Base-by-base conservation (phyloP, 92 coral and sea anemone genomes). In the Parazoanthus swiftii region DNA sequence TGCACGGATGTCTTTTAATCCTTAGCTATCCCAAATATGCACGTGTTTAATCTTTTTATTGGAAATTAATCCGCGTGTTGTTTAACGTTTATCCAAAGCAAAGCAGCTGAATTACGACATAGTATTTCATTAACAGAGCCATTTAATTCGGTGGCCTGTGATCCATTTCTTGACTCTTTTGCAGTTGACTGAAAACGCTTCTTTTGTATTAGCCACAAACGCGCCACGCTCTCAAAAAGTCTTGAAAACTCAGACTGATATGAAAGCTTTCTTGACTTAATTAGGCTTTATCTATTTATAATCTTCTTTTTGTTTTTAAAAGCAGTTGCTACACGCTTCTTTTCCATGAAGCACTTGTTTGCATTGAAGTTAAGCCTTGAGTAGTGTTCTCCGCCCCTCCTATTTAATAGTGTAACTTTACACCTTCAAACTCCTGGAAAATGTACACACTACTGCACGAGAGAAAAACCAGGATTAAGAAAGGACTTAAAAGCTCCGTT, bases 11-110 rank as follows among this genome's bases (percentile, higher is more conserved):
- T 39, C n/a, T 70, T 66, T 90, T 93, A 90, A 93, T 92, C 95
- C 89, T 88, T 75, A 89, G 71, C 90, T 92, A 94, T 94, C 98
- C 92, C 77, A 93, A 94, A 94, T 93, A 94, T 94, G 98, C 94
- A 86, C 82, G 89, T 89, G 81, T 89, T 78, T 94, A 90, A 94
- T 94, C 95, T 91, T 88, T 94, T 93, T 91, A 94, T 94, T 93
- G 90, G 91, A 93, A 91, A 88, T 91, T 94, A 94, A 94, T 88
- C 98, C 90, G 72, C 80, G 85, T 79, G 86, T 90, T 94, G 86
- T 86, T 92, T 86, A 81, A 71, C 81, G 81, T 86, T 86, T 89
- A 86, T 89, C 79, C 85, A 85, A 73, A 82, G 81, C 80, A 84
- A 82, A 84, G 77, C 87, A 26, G 26, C 44, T 68, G 77, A 71